A percentile compares a stretch with the other conserved stretches of the same genome.
Evolutionary conservation across 2,888 invertebrate species (phyloP).

Genomic region (Dugesia japonica): DNA sequence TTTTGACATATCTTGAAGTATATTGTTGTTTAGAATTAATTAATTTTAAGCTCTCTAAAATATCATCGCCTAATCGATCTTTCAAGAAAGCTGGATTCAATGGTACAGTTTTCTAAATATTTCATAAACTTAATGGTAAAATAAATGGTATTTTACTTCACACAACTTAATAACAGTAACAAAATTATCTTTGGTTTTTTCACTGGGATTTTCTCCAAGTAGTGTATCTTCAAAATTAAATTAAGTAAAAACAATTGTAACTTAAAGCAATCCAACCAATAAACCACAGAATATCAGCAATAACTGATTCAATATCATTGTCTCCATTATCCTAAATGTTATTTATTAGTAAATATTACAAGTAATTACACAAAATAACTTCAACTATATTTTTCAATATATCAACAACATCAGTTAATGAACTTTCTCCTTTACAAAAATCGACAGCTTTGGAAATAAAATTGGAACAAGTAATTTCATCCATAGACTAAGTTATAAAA

Average conservation of each 20-base stretch:
- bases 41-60: conserved; percentile 73
- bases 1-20: conserved; percentile 70
- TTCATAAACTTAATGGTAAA: too few species aligned
- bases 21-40: conserved; percentile 59
- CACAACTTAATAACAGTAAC: not conserved
- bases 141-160: not conserved
- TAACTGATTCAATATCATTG: not conserved
- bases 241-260: not conserved
- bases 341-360: not conserved
- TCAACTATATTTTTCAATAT: not conserved
- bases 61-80: conserved; percentile 78
- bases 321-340: not conserved
- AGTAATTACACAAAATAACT: not conserved
- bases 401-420: not conserved
- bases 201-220: conserved; percentile 4
- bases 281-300: conserved; percentile 3
- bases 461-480: not conserved
- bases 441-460: not conserved
- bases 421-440: not conserved
- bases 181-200: not conserved
- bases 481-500: not conserved
- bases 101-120: not conserved
- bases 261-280: not conserved
- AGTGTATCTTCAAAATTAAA: not conserved
- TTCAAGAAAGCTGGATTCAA: conserved; percentile 59